Conservation (phyloP, 2,888 invertebrate genomes). For the Stratiomys singularior region DNA sequence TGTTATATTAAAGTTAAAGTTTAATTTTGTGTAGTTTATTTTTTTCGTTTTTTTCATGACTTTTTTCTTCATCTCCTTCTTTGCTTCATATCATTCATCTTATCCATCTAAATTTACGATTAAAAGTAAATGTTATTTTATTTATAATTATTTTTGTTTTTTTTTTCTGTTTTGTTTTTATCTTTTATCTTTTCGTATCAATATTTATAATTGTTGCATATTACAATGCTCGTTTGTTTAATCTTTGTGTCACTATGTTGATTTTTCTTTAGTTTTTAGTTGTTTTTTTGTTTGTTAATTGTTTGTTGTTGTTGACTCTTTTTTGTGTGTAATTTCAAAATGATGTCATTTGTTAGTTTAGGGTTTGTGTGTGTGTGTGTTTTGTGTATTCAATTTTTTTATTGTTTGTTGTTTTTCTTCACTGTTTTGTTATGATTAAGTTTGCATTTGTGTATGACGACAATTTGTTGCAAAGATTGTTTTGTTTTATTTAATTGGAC, state of each 20-base stretch:
- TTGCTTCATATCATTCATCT: neutral
- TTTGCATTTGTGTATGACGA: constrained; percentile 51
- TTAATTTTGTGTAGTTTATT: constrained; percentile 23
- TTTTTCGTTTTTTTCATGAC: constrained; percentile 15
- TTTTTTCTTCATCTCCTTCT: constrained; percentile 22
- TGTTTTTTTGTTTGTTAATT: constrained; percentile 33
- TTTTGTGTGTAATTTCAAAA: constrained; percentile 48
- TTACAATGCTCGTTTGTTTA: constrained; percentile 18
- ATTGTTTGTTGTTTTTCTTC: constrained; percentile 44
- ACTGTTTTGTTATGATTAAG: neutral
- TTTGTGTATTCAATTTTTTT: constrained; percentile 44
- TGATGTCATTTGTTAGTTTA: constrained; percentile 29
- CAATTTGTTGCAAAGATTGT: constrained; percentile 45
- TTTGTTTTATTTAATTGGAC: constrained; percentile 42
- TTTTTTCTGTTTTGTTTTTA: constrained; percentile 22
- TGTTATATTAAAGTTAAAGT: constrained; percentile 22
- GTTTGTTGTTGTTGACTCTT: constrained; percentile 39
- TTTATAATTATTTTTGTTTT: constrained; percentile 24
- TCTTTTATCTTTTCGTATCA: constrained; percentile 18
- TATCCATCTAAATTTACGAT: constrained; percentile 29
- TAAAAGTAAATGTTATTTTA: constrained; percentile 39
- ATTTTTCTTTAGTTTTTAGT: neutral
- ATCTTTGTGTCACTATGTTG: constrained; percentile 30
- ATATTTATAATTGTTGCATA: constrained; percentile 35
- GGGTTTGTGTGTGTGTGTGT: constrained; percentile 1